phyloP scores from a whole-genome alignment of 2,888 invertebrate genomes.

The Tetragonula carbonaria region DNA sequence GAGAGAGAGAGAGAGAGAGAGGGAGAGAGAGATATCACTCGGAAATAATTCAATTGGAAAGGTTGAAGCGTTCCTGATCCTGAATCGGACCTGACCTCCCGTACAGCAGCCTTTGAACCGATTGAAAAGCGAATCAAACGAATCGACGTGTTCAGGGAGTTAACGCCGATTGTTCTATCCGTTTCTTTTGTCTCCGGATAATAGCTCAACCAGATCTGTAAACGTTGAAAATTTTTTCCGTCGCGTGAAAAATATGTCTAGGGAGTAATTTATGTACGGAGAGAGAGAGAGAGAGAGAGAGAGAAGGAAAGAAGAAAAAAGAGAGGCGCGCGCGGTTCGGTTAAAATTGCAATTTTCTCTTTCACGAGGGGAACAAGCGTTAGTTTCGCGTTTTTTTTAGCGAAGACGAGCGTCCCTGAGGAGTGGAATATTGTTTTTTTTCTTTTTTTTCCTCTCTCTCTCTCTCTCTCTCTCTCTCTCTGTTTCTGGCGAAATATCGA shows the following conservation, averaged over 20 bases:
- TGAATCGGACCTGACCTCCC: slow-evolving; percentile 3
- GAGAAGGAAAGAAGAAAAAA: neutral
- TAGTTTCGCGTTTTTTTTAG: neutral
- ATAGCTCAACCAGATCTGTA: neutral
- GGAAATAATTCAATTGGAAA: slow-evolving; percentile 38
- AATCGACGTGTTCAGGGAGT: slow-evolving; percentile 12
- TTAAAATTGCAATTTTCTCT: neutral
- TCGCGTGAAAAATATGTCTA: neutral
- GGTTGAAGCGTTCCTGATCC: slow-evolving; percentile 9
- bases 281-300: neutral
- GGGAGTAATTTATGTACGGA: neutral
- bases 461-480: too few species aligned
- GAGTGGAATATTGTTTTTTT: neutral
- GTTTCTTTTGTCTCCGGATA: neutral
- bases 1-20: too few species aligned
- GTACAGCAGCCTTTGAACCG: slow-evolving; percentile 2
- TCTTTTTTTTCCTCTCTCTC: too few species aligned
- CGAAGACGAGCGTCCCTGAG: neutral
- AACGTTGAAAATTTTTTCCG: neutral
- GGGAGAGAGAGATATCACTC: neutral
- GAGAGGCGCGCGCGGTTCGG: too few species aligned
- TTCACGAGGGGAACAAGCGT: neutral
- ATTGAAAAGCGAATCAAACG: slow-evolving; percentile 19
- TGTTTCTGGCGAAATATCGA: neutral
- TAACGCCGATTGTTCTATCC: slow-evolving; percentile 20